These are phyloP conservation scores for Pandion haliaetus DNA, from an alignment of 2,113 vertebrate genomes.

Conservation along the genomic window DNA sequence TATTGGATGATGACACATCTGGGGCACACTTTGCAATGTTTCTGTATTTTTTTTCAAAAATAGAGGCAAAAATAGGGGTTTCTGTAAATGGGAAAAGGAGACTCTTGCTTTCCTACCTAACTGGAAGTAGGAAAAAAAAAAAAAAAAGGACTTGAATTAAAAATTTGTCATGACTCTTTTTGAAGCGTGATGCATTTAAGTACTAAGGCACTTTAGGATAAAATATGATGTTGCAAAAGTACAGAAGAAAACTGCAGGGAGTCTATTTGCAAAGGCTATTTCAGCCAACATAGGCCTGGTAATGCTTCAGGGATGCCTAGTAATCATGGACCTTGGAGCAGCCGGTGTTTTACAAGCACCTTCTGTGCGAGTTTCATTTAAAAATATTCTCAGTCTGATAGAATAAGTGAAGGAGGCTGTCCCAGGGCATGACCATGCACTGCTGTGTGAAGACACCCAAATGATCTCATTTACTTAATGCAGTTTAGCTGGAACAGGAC, in stretches of 20 bases:
- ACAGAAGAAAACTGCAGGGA: neutral
- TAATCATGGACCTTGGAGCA: neutral
- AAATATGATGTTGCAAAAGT: neutral
- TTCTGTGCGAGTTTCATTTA: neutral
- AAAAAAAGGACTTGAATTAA: neutral
- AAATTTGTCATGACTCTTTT: neutral
- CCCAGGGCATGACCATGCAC: fast-evolving
- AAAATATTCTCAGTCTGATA: neutral
- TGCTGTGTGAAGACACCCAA: neutral
- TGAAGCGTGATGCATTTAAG: neutral
- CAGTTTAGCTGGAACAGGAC: neutral
- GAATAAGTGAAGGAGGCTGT: neutral
- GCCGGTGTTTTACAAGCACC: neutral
- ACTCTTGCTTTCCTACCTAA: neutral
- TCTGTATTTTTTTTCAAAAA: neutral
- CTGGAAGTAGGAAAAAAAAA: neutral
- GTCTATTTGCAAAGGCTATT: neutral
- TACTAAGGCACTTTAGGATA: neutral
- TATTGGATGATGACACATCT: neutral
- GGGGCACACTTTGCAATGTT: neutral
- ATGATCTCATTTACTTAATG: neutral
- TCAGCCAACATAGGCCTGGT: neutral
- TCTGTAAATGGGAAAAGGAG: neutral
- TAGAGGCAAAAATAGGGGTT: neutral
- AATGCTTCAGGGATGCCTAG: neutral